A percentile compares a stretch with the other conserved stretches of the same genome.
Conservation (phyloP, 1,140 invertebrate species). For the Trachymyrmex septentrionalis region DNA sequence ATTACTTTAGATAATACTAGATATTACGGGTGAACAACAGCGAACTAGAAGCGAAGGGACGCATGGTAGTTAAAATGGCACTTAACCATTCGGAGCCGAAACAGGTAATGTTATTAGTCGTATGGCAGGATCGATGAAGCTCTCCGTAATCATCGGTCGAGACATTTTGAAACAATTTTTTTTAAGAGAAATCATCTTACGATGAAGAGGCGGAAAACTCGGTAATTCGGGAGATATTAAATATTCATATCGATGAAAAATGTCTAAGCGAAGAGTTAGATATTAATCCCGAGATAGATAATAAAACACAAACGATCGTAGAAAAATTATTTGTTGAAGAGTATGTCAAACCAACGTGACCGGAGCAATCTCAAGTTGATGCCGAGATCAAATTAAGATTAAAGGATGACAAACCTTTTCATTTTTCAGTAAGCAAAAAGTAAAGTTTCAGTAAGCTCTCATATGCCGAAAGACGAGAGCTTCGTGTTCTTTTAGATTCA, state of each 20-base stretch:
- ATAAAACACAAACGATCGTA: neutral
- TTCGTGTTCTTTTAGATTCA: neutral
- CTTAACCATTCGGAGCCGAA: neutral
- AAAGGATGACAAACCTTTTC: neutral
- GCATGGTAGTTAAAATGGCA: neutral
- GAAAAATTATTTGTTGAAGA: neutral
- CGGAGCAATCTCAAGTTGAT: neutral
- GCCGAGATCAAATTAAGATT: neutral
- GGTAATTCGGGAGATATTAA: neutral
- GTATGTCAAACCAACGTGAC: neutral
- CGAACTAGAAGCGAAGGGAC: neutral
- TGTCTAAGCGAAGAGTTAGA: neutral
- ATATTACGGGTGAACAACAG: neutral
- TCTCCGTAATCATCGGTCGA: neutral
- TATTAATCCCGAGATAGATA: neutral
- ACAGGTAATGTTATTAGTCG: neutral
- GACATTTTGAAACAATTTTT: neutral
- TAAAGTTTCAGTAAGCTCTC: no score
- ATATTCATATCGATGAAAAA: neutral
- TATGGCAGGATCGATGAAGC: neutral
- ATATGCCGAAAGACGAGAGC: neutral
- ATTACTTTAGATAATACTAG: neutral
- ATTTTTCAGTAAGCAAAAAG: neutral
- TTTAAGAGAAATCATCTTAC: neutral
- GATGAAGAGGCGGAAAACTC: neutral